A percentile compares a stretch with the other conserved stretches of the same genome.
phyloP scores from a whole-genome alignment of 2,888 invertebrate genomes.

The Heterodera filipjevi region DNA sequence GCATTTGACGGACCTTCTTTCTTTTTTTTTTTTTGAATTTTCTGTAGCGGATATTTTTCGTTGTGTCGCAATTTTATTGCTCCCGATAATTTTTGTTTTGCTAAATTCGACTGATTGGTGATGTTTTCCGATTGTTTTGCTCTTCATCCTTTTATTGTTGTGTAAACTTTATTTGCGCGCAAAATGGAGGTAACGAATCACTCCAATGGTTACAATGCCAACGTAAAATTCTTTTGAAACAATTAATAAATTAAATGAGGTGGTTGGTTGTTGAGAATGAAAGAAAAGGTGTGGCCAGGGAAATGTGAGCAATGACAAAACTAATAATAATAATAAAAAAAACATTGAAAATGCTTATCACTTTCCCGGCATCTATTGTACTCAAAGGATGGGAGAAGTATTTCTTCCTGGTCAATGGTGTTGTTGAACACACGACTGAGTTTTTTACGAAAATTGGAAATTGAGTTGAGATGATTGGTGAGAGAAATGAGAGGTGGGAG shows the following conservation, averaged over 20 bases:
- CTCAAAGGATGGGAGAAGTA: background rate
- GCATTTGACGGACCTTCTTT: background rate
- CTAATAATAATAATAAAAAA: background rate
- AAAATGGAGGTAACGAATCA: background rate
- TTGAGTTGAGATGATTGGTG: background rate
- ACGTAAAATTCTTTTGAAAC: background rate
- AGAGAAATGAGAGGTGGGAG: background rate
- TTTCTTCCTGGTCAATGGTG: background rate
- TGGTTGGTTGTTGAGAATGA: background rate
- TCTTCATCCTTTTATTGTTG: background rate
- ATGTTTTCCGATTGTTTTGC: background rate
- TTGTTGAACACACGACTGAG: background rate
- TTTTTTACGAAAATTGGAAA: background rate
- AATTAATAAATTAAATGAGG: background rate
- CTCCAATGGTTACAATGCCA: background rate
- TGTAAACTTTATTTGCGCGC: background rate
- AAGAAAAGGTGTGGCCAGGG: background rate
- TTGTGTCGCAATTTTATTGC: background rate
- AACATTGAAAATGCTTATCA: background rate
- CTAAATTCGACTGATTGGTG: background rate
- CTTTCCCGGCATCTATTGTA: background rate
- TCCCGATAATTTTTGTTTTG: background rate
- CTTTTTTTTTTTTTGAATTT: background rate
- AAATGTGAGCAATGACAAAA: background rate
- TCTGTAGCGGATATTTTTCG: background rate